Evolutionary conservation across 2,797 vertebrate genomes (phyloP).

Genomic region (Pogonophryne albipinna): DNA sequence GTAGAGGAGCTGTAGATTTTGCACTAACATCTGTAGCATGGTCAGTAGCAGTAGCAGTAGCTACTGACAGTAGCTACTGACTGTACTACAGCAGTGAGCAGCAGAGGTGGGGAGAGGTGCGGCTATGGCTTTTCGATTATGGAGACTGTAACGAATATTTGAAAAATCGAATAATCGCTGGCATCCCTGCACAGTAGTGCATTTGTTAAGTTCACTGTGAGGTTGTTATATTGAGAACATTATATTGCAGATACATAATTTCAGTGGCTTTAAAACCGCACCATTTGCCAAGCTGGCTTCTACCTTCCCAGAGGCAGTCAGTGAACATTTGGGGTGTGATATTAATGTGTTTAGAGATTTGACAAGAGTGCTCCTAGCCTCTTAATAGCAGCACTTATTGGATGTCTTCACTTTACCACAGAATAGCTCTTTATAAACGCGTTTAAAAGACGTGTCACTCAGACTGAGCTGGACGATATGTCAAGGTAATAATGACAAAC

Average conservation of each 20-base stretch:
- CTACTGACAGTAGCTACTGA: no score
- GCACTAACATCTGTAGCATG: no score
- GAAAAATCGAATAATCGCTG: no score
- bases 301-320: constrained; percentile 9
- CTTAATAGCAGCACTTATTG: constrained; percentile 65
- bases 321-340: constrained; percentile 51
- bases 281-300: constrained; percentile 35
- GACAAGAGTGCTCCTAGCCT: constrained; percentile 45
- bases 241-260: constrained; percentile 47
- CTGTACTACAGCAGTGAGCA: no score
- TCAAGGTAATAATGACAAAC: constrained; percentile 67
- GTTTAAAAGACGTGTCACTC: constrained; percentile 65
- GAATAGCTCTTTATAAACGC: constrained; percentile 62
- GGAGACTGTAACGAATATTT: no score
- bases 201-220: constrained; percentile 12
- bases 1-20: no score
- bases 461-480: constrained; percentile 36
- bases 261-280: constrained; percentile 36
- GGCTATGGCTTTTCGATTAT: no score
- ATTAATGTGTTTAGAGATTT: constrained; percentile 65
- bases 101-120: no score
- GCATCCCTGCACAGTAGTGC: background rate
- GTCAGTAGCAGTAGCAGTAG: no score
- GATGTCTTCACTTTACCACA: constrained; percentile 60
- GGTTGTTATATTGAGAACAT: constrained; percentile 26